A percentile compares a stretch with the other conserved stretches of the same genome.
Evolutionary conservation across 2,888 invertebrate genomes (phyloP).

Genomic region (Trypoxylon attenuatum): DNA sequence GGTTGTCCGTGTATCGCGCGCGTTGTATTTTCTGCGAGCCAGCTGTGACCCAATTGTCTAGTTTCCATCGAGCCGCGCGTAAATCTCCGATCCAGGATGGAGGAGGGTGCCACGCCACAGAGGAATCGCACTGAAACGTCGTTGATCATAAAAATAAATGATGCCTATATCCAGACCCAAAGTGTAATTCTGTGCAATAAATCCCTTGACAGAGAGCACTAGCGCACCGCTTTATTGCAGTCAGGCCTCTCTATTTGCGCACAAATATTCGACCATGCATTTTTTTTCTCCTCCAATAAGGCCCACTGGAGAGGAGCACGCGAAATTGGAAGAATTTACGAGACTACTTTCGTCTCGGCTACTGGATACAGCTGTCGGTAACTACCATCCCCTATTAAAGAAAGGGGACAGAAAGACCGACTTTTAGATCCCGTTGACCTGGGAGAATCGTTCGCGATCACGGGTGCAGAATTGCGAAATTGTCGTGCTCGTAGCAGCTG

Average conservation of each 20-base stretch:
- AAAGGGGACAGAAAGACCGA: too few species aligned
- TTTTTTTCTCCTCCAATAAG: neutral
- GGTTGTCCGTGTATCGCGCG: constrained; percentile 3
- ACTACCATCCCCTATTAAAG: too few species aligned
- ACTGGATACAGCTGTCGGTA: neutral
- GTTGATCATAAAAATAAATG: constrained; percentile 23
- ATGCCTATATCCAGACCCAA: constrained; percentile 11
- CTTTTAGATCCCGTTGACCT: too few species aligned
- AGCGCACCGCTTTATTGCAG: neutral
- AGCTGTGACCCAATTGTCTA: constrained; percentile 49
- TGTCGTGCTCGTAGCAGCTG: neutral
- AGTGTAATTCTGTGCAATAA: constrained; percentile 7
- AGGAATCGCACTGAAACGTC: neutral
- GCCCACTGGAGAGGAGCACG: neutral
- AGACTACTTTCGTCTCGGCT: neutral
- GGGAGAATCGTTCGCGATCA: too few species aligned
- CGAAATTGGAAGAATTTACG: neutral
- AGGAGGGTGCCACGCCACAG: neutral
- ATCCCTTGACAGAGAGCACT: neutral
- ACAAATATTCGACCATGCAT: neutral
- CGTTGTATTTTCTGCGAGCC: constrained; percentile 22
- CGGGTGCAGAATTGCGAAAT: neutral
- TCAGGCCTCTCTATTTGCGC: neutral
- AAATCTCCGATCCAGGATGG: constrained; percentile 19
- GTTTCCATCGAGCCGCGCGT: constrained; percentile 38